Conservation (phyloP, 2,797 vertebrate species). For the Halcyon smyrnensis region DNA sequence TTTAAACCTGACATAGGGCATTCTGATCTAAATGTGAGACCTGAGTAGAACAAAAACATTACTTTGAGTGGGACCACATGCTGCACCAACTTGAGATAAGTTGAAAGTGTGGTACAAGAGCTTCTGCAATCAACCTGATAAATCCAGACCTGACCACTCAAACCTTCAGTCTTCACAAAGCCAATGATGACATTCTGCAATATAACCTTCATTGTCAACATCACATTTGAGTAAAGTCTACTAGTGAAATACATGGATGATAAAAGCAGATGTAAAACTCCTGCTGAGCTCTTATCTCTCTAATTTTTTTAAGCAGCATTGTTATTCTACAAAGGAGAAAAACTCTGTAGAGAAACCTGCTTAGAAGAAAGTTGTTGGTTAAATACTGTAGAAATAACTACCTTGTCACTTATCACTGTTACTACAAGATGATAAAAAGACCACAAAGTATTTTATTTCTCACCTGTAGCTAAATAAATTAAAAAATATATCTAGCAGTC, state of each 20-base stretch:
- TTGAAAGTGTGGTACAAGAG: neutral
- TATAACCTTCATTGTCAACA: neutral
- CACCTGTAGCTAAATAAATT: neutral
- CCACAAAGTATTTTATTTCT: neutral
- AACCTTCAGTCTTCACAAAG: neutral
- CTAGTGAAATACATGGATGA: neutral
- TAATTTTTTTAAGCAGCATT: neutral
- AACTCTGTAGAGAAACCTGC: neutral
- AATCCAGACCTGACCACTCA: neutral
- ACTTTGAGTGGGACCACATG: neutral
- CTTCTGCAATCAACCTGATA: neutral
- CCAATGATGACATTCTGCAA: neutral
- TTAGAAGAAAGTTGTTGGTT: neutral
- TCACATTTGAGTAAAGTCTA: neutral
- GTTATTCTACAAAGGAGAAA: neutral
- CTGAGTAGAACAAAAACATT: neutral
- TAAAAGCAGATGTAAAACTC: neutral
- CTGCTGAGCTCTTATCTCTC: neutral
- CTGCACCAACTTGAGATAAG: neutral
- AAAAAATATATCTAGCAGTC: neutral
- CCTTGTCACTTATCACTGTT: neutral
- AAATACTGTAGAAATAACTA: neutral
- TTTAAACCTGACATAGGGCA: neutral
- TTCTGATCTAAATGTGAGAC: neutral
- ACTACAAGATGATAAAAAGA: neutral